phyloP scores from a whole-genome alignment of 2,113 vertebrate species.

The Aleadryas rufinucha region DNA sequence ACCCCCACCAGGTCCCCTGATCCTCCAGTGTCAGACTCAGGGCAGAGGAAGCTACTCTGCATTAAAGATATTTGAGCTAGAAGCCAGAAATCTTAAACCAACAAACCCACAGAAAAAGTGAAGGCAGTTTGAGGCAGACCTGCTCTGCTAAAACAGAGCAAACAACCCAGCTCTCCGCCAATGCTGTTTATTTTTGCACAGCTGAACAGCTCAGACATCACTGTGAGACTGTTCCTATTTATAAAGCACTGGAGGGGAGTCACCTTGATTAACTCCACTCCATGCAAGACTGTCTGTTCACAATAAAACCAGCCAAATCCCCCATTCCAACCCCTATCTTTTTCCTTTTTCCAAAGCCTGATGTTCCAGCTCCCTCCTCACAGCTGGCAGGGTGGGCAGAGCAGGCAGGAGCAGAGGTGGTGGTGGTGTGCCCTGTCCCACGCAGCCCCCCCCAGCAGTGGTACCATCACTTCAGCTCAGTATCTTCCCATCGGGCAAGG shows the following conservation, averaged over 20 bases:
- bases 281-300: not conserved
- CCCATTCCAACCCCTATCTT: not conserved
- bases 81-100: conserved; percentile 4
- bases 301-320: not conserved
- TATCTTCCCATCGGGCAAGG: not conserved
- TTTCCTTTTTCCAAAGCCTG: not conserved
- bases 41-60: not conserved
- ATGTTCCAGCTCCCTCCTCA: not conserved
- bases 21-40: not conserved
- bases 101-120: not conserved
- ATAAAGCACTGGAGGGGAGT: not conserved
- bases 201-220: not conserved
- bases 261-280: conserved; percentile 1
- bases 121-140: not conserved
- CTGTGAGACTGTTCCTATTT: not conserved
- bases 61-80: not conserved
- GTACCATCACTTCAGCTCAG: not conserved
- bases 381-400: not conserved
- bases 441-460: fast-evolving
- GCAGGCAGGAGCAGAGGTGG: not conserved
- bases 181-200: not conserved
- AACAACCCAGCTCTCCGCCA: not conserved
- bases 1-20: fast-evolving
- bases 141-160: not conserved
- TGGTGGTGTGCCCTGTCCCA: not conserved